Base-by-base conservation (phyloP, 2,888 invertebrate species). In the Mythimna lalbum region DNA sequence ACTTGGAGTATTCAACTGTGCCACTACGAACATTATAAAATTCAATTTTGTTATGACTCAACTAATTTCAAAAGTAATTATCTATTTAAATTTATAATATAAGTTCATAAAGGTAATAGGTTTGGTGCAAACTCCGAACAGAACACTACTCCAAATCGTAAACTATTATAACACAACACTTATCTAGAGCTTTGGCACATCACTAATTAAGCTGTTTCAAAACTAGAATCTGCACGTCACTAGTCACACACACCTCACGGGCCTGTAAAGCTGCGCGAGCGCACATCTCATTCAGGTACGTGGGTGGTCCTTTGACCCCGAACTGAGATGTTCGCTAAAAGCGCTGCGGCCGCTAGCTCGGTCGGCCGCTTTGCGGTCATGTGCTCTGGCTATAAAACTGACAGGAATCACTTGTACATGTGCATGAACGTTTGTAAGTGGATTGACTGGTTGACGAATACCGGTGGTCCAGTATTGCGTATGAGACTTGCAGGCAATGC, bases 291-390 rank as follows among this genome's bases (percentile, higher is more conserved):
- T 82, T 82, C 69, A 82, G 82, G 81, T 73, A 61, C 67, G 80
- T 79, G 71, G 83, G 80, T 82, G 80, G 83, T 82, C 80, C 75
- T 65, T 75, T 72, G 71, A 82, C 80, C 80, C 71, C 76, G 68
- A 53, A 64, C 69, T 27, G 36, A 64, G 82, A 75, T 78, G 55
- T 73, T 61, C 68, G 75, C 65, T 53, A 68, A 68, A 61, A 62
- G 61, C 60, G 72, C 31, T 66, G 56, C 21, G 63, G 63, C 56
- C 43, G 21, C 47, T 78, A 65, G 57, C 66, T 67, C 66, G 60
- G 63, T 59, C 47, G 50, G 36, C 50, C 31, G 78, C 56, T 60
- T 63, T 78, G 82, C 66, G 82, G 73, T 63, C 57, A 71, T 70
- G 60, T 27, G 36, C 62, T 43, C 2, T 4, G 23, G 31, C 59